Evolutionary conservation across 1,140 invertebrate species (phyloP), one percentile per base, ranked within the genome.

Genomic region (Drosophila ambigua): DNA sequence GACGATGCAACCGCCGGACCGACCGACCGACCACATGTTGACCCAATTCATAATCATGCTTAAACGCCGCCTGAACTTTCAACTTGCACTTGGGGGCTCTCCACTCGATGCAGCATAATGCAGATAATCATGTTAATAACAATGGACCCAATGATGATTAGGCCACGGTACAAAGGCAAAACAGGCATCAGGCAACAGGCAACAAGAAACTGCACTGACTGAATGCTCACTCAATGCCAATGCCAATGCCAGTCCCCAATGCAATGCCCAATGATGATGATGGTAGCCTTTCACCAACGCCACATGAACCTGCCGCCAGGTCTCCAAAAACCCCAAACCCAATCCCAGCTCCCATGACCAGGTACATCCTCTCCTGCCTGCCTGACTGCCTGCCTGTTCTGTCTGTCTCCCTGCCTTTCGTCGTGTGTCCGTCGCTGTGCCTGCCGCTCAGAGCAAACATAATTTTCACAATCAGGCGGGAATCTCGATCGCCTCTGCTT

Each of bases 1-100:
- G 6, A 35, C 31, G 55, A 35, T 9, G 11, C 46, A 20, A 20
- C 20, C 20, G 20, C 20, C 20, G 20, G 11, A 23, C 39, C 49
- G 9, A 35, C 8, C 52, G 24, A 51, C 39, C 46, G 46, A 75
- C 82, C 82, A 80, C 82, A 82, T 72, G 79, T 69, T 88, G 84
- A 89, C 83, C 83, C 84, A 88, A 89, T 88, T 88, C 83, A 88
- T 88, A 88, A 88, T 89, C 84, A 88, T 88, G 79, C 79, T 87
- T 88, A 88, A 87, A 87, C 79, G 83, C 83, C 79, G 72, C 75
- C 79, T 88, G 83, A 88, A 88, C 83, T 88, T 88, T 88, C 83
- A 88, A 88, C 83, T 82, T 88, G 79, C 72, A 79, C 72, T 82
- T 67, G 66, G 79, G 74, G 82, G 78, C 67, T 39, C 68, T 41